Conservation (phyloP, 2,797 vertebrate genomes). For the Euphonia xanthogaster region DNA sequence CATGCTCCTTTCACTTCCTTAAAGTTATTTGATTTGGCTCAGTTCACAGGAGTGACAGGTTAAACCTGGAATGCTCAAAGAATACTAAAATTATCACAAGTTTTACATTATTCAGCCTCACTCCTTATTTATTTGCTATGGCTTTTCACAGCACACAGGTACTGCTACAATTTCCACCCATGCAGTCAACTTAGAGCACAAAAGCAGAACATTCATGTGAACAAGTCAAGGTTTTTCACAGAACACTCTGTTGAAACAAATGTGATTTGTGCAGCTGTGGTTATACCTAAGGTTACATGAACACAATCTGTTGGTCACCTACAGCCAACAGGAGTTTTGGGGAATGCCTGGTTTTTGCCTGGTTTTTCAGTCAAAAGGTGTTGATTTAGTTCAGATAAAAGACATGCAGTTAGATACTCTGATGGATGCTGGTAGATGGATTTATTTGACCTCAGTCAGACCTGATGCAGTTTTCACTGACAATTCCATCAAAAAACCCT, state of each 20-base stretch:
- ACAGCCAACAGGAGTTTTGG: not conserved
- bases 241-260: not conserved
- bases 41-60: not conserved
- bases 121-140: not conserved
- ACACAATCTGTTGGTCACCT: not conserved
- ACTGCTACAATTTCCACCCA: not conserved
- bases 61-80: not conserved
- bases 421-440: not conserved
- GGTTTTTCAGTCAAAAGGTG: rapidly evolving
- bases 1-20: not conserved
- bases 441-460: not conserved
- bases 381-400: not conserved
- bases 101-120: not conserved
- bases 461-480: not conserved
- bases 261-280: not conserved
- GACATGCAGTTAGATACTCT: not conserved
- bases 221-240: not conserved
- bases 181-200: not conserved
- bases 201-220: not conserved
- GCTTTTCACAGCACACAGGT: not conserved
- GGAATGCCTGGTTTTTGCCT: not conserved
- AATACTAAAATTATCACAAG: not conserved
- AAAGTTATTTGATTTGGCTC: not conserved
- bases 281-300: not conserved
- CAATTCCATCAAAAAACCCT: not conserved